Base-by-base conservation (phyloP, 2,113 vertebrate genomes). In the Pygoscelis antarcticus region DNA sequence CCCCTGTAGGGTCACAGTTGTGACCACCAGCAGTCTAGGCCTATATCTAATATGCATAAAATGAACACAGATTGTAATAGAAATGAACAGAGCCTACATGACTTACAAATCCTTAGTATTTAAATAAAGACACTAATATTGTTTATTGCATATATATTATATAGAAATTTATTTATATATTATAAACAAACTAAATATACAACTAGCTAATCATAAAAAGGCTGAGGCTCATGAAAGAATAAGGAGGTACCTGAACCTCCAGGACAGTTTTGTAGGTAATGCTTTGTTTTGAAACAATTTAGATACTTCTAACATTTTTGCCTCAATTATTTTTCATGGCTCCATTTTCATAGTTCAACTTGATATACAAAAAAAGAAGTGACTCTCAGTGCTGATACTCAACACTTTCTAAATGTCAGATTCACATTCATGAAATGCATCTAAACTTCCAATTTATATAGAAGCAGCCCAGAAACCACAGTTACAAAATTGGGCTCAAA, bases 341-440 rank as follows among this genome's bases (percentile, higher is more conserved):
- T 91, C 30, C 2, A 0, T 49, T 75, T 80, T 58, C 27, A 61
- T 14, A 38, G 44, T 19, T 66, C 72, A 89, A 2, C 30, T 46
- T 38, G 22, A 34, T 29, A 34, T 0, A 38, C 13, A 19, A 69
- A 40, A 61, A 29, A n/a, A 19, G 10, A 91, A n/a, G n/a, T 3
- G 21, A 58, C 21, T 47, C 42, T 64, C 60, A 25, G n/a, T 55
- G 57, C 27, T 44, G 58, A 44, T 18, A 42, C 13, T 58, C 46
- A 4, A 54, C 30, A 57, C 36, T 74, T 86, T 23, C 64, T 49
- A 40, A 52, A 38, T 0, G 1, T 30, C 89, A 91, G 38, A 11
- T 36, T 64, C 9, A 0, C 40, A 34, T 1, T 20, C 16, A 6
- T 1, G 5, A 14, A 79, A 36, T 17, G 6, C 2, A 5, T 61